Percentiles rank a stretch among this genome's conserved stretches.
These are phyloP conservation scores for Musca domestica DNA, from an alignment of 1,140 invertebrate genomes.

Conservation along the genomic window DNA sequence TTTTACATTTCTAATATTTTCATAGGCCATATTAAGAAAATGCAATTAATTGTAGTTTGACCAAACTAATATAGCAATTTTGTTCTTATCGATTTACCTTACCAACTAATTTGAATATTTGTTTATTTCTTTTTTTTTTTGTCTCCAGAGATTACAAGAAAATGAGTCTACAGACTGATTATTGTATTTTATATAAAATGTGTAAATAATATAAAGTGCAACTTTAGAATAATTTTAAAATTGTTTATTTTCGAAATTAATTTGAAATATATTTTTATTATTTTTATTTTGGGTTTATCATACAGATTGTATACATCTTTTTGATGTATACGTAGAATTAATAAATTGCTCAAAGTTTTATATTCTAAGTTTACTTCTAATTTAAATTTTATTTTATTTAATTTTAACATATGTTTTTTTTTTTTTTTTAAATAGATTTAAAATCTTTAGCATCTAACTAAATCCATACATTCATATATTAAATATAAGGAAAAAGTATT, in stretches of 20 bases:
- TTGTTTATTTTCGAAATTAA: neutral
- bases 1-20: slow-evolving; percentile 1
- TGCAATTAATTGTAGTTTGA: neutral
- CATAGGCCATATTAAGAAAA: slow-evolving; percentile 8
- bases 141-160: neutral
- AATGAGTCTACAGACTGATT: slow-evolving; percentile 19
- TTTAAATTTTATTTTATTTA: neutral
- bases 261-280: neutral
- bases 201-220: slow-evolving; percentile 16
- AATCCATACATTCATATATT: neutral
- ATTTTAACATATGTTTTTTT: neutral
- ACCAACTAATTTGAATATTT: neutral
- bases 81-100: too few species aligned
- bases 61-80: too few species aligned
- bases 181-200: slow-evolving; percentile 13
- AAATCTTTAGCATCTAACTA: slow-evolving; percentile 1
- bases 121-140: neutral
- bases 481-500: slow-evolving; percentile 17
- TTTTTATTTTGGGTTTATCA: too few species aligned
- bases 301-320: neutral
- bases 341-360: slow-evolving; percentile 8
- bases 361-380: slow-evolving; percentile 1
- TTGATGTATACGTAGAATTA: too few species aligned
- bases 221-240: slow-evolving; percentile 10
- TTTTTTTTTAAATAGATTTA: neutral